Conservation (phyloP, 2,797 vertebrate genomes). For the Sphaeramia orbicularis region DNA sequence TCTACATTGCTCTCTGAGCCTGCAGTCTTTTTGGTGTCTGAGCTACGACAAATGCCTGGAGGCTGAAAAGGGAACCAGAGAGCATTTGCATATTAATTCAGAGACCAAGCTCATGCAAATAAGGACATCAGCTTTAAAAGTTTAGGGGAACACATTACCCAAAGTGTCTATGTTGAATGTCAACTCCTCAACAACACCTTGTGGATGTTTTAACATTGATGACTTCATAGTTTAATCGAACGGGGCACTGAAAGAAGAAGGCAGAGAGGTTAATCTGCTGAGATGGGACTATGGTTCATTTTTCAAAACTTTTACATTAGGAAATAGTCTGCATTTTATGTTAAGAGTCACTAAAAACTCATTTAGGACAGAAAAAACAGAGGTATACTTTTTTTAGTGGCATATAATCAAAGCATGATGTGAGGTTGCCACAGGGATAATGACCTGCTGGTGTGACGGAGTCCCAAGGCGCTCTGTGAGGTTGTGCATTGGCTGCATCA, state of each 20-base stretch:
- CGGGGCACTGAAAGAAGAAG: too few relatives aligned
- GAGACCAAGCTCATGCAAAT: neutral
- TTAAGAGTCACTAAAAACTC: too few relatives aligned
- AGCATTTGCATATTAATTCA: slow-evolving; percentile 13
- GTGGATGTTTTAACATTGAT: slow-evolving; percentile 18
- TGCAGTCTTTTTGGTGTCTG: neutral
- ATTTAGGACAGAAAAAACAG: too few relatives aligned
- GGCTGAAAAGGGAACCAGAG: neutral
- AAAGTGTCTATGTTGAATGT: slow-evolving; percentile 10
- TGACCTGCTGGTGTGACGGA: slow-evolving; percentile 22
- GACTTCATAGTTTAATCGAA: too few relatives aligned
- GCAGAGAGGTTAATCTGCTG: too few relatives aligned
- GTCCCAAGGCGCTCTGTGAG: slow-evolving; percentile 3
- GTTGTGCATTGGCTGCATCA: slow-evolving; percentile 27
- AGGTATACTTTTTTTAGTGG: too few relatives aligned
- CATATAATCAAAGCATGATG: slow-evolving; percentile 7
- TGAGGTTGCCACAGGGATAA: neutral
- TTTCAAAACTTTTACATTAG: too few relatives aligned
- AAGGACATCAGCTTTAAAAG: neutral
- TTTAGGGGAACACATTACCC: neutral
- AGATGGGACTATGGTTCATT: too few relatives aligned
- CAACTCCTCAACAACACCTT: neutral
- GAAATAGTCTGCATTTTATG: too few relatives aligned
- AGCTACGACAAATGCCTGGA: neutral
- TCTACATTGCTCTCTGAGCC: neutral